phyloP scores from a whole-genome alignment of 1,140 invertebrate species.

The Rhagoletis zephyria region DNA sequence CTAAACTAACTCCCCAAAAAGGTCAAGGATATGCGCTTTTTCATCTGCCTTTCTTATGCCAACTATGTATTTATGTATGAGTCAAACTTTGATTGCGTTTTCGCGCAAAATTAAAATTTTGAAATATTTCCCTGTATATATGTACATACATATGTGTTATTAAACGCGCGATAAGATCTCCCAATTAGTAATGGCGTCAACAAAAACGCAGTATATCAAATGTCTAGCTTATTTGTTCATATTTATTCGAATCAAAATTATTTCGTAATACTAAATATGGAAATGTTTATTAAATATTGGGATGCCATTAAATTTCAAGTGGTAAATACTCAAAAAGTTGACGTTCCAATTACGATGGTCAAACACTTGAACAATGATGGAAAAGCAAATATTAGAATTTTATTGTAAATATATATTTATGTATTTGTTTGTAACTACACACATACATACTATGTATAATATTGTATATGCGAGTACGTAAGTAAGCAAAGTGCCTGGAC shows the following conservation, averaged over 20 bases:
- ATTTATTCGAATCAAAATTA: background rate
- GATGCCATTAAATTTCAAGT: slow-evolving; percentile 22
- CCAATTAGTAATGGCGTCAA: too few species aligned
- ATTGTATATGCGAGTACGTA: background rate
- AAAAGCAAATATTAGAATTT: background rate
- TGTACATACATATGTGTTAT: too few species aligned
- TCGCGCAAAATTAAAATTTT: too few species aligned
- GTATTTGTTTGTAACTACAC: background rate
- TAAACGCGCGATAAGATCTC: background rate
- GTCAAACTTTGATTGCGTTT: too few species aligned
- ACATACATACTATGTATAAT: background rate
- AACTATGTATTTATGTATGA: too few species aligned
- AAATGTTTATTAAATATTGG: background rate
- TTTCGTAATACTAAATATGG: background rate
- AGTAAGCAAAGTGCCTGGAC: background rate
- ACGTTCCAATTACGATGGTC: slow-evolving; percentile 47
- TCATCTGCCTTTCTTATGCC: too few species aligned
- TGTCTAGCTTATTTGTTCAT: background rate
- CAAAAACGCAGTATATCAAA: background rate
- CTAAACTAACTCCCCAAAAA: too few species aligned
- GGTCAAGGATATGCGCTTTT: too few species aligned
- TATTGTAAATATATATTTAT: background rate
- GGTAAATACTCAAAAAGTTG: slow-evolving; percentile 32
- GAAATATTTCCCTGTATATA: too few species aligned
- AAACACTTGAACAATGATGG: slow-evolving; percentile 19